Percentiles rank a stretch among this genome's conserved stretches.
phyloP scores from a whole-genome alignment of 1,140 invertebrate species.

The Solen grandis region DNA sequence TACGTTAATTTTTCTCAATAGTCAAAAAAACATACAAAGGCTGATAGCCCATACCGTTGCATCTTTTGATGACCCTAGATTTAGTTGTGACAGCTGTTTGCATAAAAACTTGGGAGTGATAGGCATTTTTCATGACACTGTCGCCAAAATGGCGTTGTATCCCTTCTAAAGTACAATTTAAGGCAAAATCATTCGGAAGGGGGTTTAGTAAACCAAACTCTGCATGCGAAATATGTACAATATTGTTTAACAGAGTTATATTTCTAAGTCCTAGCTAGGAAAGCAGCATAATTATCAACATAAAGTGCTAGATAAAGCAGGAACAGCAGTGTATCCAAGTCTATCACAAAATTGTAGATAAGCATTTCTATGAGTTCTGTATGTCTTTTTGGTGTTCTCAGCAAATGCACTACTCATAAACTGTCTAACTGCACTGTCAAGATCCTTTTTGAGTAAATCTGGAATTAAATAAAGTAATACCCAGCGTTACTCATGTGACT shows the following conservation, averaged over 20 bases:
- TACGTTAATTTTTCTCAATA: no score
- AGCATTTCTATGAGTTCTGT: no score
- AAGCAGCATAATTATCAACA: neutral
- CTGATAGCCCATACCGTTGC: no score
- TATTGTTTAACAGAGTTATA: slow-evolving; percentile 19
- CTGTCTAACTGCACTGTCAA: no score
- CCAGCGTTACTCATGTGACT: slow-evolving; percentile 5
- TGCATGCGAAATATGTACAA: slow-evolving; percentile 21
- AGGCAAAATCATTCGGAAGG: slow-evolving; percentile 2
- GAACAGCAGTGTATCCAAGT: no score
- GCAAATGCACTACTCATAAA: no score
- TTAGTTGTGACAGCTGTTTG: neutral
- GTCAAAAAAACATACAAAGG: slow-evolving; percentile 24
- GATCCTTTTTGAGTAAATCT: neutral
- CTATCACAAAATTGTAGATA: no score
- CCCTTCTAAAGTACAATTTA: slow-evolving; percentile 18
- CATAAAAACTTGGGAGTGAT: neutral
- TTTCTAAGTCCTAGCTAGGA: neutral
- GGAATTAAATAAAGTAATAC: slow-evolving; percentile 8
- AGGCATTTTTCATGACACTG: slow-evolving; percentile 2
- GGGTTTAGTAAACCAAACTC: no score
- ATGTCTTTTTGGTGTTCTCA: no score
- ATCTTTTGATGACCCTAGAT: neutral
- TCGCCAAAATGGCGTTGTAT: neutral
- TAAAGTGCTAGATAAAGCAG: neutral